Base-by-base conservation (phyloP, 2,797 vertebrate genomes). In the Hoplostethus mediterraneus region DNA sequence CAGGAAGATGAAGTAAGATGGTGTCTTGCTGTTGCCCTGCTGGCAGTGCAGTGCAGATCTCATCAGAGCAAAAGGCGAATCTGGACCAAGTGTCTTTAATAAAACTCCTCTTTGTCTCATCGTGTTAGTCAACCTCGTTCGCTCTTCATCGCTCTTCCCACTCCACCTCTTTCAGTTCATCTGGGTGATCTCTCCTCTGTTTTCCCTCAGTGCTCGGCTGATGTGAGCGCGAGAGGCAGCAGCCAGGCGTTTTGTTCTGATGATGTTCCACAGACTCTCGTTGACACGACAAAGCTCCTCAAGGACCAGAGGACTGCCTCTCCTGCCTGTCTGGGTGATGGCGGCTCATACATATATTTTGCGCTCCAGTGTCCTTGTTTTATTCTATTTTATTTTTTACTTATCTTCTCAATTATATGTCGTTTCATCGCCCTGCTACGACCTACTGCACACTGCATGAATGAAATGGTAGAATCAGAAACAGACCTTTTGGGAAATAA, bases 1-100 rank as follows among this genome's bases (percentile, higher is more conserved):
- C 61, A 62, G 69, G 31, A 58, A 59, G 72, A 49, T 55, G 79
- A 76, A 85, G 73, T 79, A 47, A 87, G 80, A 84, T 1, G 71
- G 67, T 62, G 84, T 71, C 49, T 80, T 14, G 33, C 62, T 74
- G 69, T 85, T 6, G 61, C 16, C 83, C 77, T 49, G 80, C 58
- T 31, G 76, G 66, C 67, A 25, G n/a, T n/a, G n/a, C n/a, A 76
- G 49, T 47, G 60, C 57, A 75, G 66, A 78, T 76, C 62, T 68
- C 73, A 55, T 77, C 79, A 75, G 56, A 70, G 63, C 17, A 21
- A 53, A 38, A 5, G 49, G 40, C 40, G n/a, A 21, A 31, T 52
- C 38, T 71, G 49, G 31, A 44, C 71, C 69, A 61, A 42, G 2
- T 33, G 71, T 60, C 30, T 71, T 67, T 17, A 42, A 30, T 21